phyloP scores from a whole-genome alignment of 2,888 invertebrate species.

The Balanococcus diminutus region DNA sequence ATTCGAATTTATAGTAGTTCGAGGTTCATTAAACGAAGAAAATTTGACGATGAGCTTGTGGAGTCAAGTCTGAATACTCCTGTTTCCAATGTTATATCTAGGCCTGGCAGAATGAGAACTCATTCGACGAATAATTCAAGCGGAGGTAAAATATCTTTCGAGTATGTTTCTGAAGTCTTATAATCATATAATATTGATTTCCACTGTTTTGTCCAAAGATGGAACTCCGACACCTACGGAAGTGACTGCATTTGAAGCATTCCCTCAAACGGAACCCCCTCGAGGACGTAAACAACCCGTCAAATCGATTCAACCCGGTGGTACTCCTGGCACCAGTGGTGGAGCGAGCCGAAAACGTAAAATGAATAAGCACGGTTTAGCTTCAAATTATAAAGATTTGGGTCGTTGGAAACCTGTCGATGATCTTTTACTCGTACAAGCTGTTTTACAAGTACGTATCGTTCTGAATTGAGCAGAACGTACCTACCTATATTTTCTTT shows the following conservation, averaged over 20 bases:
- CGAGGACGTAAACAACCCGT: background rate
- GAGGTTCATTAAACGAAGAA: slow-evolving; percentile 90
- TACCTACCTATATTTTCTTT: background rate
- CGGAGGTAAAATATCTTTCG: background rate
- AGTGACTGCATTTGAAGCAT: background rate
- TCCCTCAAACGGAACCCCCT: background rate
- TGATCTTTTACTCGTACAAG: slow-evolving; percentile 90
- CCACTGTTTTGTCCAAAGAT: no score
- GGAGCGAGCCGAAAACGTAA: slow-evolving; percentile 47
- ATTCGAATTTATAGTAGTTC: slow-evolving; percentile 70
- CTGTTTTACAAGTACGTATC: slow-evolving; percentile 79
- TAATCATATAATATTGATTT: no score
- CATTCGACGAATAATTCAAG: slow-evolving; percentile 61
- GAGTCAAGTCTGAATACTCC: slow-evolving; percentile 78
- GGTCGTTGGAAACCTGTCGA: slow-evolving; percentile 98
- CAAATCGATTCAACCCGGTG: background rate
- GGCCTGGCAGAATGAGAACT: slow-evolving; percentile 61
- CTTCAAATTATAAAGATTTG: slow-evolving; percentile 78
- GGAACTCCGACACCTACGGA: background rate
- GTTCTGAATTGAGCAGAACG: no score
- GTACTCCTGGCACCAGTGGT: background rate
- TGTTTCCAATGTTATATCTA: slow-evolving; percentile 58
- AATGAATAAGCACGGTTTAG: slow-evolving; percentile 59
- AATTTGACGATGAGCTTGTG: slow-evolving; percentile 96
- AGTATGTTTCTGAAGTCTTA: background rate